A percentile compares a stretch with the other conserved stretches of the same genome.
Evolutionary conservation across 2,113 vertebrate species (phyloP).

Genomic region (Pelmatolapia mariae): DNA sequence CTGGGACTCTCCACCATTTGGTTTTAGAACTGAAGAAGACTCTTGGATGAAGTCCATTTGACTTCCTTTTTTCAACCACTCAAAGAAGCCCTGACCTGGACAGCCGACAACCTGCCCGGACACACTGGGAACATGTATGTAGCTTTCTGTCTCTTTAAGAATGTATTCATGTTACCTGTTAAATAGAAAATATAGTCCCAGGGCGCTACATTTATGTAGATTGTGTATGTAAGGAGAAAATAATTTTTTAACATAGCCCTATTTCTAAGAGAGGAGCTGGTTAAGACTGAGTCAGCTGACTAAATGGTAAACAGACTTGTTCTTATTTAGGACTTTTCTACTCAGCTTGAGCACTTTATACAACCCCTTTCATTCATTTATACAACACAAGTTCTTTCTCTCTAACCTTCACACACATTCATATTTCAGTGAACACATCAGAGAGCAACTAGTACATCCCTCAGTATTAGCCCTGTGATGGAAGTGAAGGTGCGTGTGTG

Average conservation of each 20-base stretch:
- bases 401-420: background rate
- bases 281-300: background rate
- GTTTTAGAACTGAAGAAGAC: background rate
- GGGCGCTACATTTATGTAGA: background rate
- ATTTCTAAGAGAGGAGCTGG: background rate
- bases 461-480: background rate
- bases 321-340: background rate
- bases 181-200: background rate
- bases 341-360: background rate
- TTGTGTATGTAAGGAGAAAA: background rate
- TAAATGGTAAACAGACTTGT: background rate
- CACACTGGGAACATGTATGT: background rate
- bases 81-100: background rate
- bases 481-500: background rate
- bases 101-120: accelerated
- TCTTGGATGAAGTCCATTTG: background rate
- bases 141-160: background rate
- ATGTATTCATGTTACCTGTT: background rate
- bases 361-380: background rate
- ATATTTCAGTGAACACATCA: background rate
- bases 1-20: background rate
- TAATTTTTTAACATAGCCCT: background rate
- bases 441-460: background rate
- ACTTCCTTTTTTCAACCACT: background rate
- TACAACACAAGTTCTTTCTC: background rate